Base-by-base conservation (phyloP, 2,888 invertebrate species). In the Ormyrus pomaceus region DNA sequence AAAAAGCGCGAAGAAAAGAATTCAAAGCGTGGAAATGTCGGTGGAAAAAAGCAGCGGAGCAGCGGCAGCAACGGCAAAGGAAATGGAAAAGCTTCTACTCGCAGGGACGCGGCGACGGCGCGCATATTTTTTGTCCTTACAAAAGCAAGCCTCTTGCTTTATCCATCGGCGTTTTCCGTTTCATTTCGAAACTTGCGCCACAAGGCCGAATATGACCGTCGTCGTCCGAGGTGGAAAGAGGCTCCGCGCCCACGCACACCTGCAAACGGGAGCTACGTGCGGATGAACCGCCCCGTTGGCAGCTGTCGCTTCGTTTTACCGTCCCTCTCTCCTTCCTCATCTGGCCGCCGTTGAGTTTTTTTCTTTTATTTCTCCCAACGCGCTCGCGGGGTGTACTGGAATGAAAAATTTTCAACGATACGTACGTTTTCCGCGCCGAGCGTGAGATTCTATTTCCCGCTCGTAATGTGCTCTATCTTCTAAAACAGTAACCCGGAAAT, bases 381-480 rank as follows among this genome's bases (percentile, higher is more conserved):
- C 19, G 19, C 19, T 19, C 19, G 19, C 19, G 19, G 1, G 19
- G 19, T 19, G 19, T 19, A 59, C 45, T 6, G 48, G n/a, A 11
- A 13, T 53, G 56, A 53, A 61, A 70, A 71, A 73, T 79, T 66
- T 77, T 77, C 19, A 19, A 11, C 55, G 53, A 10, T 10, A 8
- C 69, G 19, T 34, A 4, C 48, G 6, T 76, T 48, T 51, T 46
- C 6, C 53, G 19, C 8, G 58, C 6, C 11, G 9, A 11, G 51
- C 9, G 13, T 8, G 46, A 53, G 59, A 68, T 78, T 68, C 72
- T 55, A 72, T 72, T 78, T 72, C 50, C 71, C 59, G 19, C 8
- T 66, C 46, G 72, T 61, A 61, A 78, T 13, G 46, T 19, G 19
- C 19, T 19, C 19, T 19, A 19, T 19, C 19, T 19, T 19, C 2